Evolutionary conservation across 2,888 invertebrate species (phyloP).

Genomic region (Heliconius ismenius): DNA sequence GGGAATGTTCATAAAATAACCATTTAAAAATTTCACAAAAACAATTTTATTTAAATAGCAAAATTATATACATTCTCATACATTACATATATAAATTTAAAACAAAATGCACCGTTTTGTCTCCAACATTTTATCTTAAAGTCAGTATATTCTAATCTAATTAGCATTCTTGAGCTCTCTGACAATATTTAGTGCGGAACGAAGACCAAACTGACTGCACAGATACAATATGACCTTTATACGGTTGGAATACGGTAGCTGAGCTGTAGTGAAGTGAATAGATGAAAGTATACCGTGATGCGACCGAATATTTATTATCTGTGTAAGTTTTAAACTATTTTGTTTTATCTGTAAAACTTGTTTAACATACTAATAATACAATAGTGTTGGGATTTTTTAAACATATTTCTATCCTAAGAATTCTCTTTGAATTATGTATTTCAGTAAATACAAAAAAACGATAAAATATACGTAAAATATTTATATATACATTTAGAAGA

Average conservation of each 20-base stretch:
- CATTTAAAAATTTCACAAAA: slow-evolving; percentile 3
- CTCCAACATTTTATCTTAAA: slow-evolving; percentile 30
- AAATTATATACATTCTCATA: slow-evolving; percentile 18
- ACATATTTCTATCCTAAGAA: not conserved
- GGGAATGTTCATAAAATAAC: not conserved
- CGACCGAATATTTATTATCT: slow-evolving; percentile 39
- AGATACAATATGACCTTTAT: slow-evolving; percentile 28
- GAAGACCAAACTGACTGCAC: slow-evolving; percentile 11
- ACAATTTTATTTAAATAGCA: slow-evolving; percentile 10
- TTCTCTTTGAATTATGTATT: not conserved
- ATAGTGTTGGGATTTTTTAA: no score
- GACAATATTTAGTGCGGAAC: slow-evolving; percentile 38
- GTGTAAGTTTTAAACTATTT: not conserved
- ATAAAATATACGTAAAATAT: not conserved
- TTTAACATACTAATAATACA: not conserved
- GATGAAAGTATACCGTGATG: slow-evolving; percentile 26
- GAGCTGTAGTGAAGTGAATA: slow-evolving; percentile 13
- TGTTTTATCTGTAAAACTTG: not conserved
- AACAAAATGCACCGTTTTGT: slow-evolving; percentile 40
- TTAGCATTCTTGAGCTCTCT: slow-evolving; percentile 39
- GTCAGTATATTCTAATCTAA: slow-evolving; percentile 38
- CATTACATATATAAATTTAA: slow-evolving; percentile 8
- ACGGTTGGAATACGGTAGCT: slow-evolving; percentile 28
- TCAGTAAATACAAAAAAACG: no score
- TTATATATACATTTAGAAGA: no score